phyloP scores from a whole-genome alignment of 2,888 invertebrate species.

The Cheilosia soror region DNA sequence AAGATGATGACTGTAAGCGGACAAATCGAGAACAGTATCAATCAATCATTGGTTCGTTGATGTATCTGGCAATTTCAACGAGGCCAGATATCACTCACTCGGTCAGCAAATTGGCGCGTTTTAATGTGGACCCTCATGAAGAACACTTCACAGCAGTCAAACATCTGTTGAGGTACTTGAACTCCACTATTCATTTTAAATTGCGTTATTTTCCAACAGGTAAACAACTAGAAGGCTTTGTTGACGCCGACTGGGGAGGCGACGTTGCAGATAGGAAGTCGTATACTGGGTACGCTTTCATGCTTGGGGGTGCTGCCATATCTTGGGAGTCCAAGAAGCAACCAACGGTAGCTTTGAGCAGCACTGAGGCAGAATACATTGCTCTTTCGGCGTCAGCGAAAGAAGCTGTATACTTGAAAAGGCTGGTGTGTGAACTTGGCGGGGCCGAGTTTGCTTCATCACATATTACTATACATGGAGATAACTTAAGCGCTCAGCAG shows the following conservation, averaged over 20 bases:
- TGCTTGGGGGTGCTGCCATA: slow-evolving; percentile 40
- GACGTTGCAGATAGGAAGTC: slow-evolving; percentile 53
- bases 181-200: slow-evolving; percentile 34
- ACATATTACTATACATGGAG: slow-evolving; percentile 5
- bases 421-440: slow-evolving; percentile 24
- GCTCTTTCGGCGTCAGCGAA: slow-evolving; percentile 56
- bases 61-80: slow-evolving; percentile 56
- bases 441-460: no score
- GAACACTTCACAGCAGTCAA: slow-evolving; percentile 67
- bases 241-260: slow-evolving; percentile 74
- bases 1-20: slow-evolving; percentile 26
- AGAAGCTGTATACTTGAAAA: slow-evolving; percentile 50
- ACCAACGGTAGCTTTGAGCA: slow-evolving; percentile 58
- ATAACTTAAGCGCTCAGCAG: slow-evolving; percentile 44
- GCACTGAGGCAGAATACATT: slow-evolving; percentile 65
- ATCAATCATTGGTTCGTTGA: slow-evolving; percentile 62
- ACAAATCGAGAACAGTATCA: slow-evolving; percentile 47
- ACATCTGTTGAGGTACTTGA: slow-evolving; percentile 62
- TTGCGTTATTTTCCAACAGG: slow-evolving; percentile 30
- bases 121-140: slow-evolving; percentile 54
- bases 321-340: slow-evolving; percentile 68
- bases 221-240: slow-evolving; percentile 33
- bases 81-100: slow-evolving; percentile 66
- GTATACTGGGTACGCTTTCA: slow-evolving; percentile 62
- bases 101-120: slow-evolving; percentile 50